Base-by-base conservation (phyloP, 1,140 invertebrate genomes). In the Dryas iulia region DNA sequence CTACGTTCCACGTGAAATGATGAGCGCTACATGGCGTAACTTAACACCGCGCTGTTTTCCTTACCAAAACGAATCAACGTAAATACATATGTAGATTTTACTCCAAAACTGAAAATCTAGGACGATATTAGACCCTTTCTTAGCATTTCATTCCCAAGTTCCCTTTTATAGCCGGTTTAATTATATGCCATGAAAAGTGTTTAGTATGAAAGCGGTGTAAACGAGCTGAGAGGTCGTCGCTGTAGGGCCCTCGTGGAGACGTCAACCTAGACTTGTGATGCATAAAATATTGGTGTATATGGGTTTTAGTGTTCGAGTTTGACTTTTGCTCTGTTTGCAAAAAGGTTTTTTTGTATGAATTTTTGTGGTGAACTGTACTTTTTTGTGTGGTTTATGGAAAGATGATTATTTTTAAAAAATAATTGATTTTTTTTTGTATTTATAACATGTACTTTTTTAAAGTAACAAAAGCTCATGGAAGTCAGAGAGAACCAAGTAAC, bases 171-270 rank as follows among this genome's bases (percentile, higher is more conserved):
- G 39, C 39, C 7, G 65, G 66, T 72, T 68, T 72, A 75, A 75
- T 75, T 75, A 75, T 69, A 67, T 62, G 69, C 53, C 52, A 69
- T 75, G 69, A 75, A 75, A 75, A 75, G 73, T 74, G 70, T 75
- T 75, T 75, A 75, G 72, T 52, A 66, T 63, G 64, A 67, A 57
- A 67, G 72, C 72, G 73, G 66, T 72, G 72, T 69, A 77, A 74
- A 74, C 71, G 71, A 72, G 73, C 71, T 53, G 63, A 73, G 66
- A 71, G 71, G 66, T 58, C 65, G 57, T 54, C 25, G 59, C 26
- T 67, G 28, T 53, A 78, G 76, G 28, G 67, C 66, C 58, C 76
- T 78, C 35, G 66, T 66, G 52, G 54, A 78, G 76, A 76, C 76
- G 76, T 76, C 76, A 73, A 76, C 73, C 76, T 70, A 68, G 64